phyloP scores from a whole-genome alignment of 2,113 vertebrate genomes.

The Podocnemis expansa region DNA sequence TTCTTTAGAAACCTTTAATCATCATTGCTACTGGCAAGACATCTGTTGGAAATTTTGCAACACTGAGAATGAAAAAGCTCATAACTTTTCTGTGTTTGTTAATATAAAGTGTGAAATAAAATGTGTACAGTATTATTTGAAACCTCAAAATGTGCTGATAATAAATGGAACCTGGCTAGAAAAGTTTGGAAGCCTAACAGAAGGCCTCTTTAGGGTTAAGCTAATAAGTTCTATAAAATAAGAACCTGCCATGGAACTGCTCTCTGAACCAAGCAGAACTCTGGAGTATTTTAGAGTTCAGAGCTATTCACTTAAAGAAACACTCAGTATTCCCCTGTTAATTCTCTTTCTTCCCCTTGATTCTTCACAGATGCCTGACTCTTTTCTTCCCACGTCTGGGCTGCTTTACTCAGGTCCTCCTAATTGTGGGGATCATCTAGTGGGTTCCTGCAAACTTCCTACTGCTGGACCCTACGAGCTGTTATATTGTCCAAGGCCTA shows the following conservation, averaged over 20 bases:
- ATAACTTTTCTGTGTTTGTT: constrained; percentile 53
- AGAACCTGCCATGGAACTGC: not conserved
- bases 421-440: not conserved
- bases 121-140: constrained; percentile 44
- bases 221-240: constrained; percentile 5
- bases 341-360: not conserved
- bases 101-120: constrained; percentile 67
- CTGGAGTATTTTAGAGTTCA: not conserved
- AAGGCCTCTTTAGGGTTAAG: constrained; percentile 31
- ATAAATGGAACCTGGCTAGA: constrained; percentile 61
- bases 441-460: not conserved
- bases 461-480: not conserved
- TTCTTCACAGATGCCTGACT: not conserved
- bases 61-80: constrained; percentile 52
- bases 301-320: not conserved
- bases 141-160: constrained; percentile 55
- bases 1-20: constrained; percentile 67
- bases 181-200: not conserved
- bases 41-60: constrained; percentile 54
- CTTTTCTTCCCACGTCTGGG: not conserved
- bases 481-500: not conserved
- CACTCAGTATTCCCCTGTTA: not conserved
- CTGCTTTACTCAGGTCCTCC: not conserved
- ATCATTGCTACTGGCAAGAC: constrained; percentile 61
- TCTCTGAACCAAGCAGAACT: not conserved